Percentiles rank a stretch among this genome's conserved stretches.
These are phyloP conservation scores for Diplodus sargus DNA, from an alignment of 2,797 vertebrate genomes.

Conservation along the genomic window DNA sequence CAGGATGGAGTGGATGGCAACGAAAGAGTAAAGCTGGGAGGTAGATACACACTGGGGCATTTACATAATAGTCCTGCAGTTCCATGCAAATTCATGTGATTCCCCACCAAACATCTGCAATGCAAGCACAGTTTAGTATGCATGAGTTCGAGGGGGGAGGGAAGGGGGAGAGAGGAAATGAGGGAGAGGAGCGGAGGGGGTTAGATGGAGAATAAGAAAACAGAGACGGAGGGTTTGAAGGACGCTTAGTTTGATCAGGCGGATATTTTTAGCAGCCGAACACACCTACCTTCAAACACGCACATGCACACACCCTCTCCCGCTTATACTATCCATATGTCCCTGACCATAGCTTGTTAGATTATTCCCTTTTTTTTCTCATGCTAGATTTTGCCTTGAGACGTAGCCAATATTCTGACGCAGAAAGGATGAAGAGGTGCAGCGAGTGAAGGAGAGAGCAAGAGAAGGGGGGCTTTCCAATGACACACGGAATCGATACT, in stretches of 20 bases:
- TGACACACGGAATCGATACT: constrained; percentile 63
- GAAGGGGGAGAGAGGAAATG: constrained; percentile 44
- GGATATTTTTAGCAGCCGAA: constrained; percentile 60
- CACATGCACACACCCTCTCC: not conserved
- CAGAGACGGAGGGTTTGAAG: constrained; percentile 61
- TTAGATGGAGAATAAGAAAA: constrained; percentile 48
- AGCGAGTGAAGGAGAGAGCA: not conserved
- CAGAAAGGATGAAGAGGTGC: constrained; percentile 26
- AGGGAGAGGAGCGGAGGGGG: constrained; percentile 26
- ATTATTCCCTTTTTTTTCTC: not conserved
- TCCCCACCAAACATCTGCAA: constrained; percentile 80
- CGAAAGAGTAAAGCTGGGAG: constrained; percentile 55
- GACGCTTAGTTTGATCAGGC: constrained; percentile 56
- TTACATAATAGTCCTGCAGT: constrained; percentile 84
- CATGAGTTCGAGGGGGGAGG: constrained; percentile 64
- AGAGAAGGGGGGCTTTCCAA: constrained; percentile 19
- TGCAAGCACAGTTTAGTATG: constrained; percentile 83
- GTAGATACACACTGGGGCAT: constrained; percentile 66
- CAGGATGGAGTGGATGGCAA: constrained; percentile 44
- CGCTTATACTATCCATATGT: not conserved
- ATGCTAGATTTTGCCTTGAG: constrained; percentile 9
- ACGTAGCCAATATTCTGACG: constrained; percentile 26
- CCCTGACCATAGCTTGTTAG: not conserved
- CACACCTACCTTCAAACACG: constrained; percentile 15
- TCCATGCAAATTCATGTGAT: constrained; percentile 85